Percentiles rank a stretch among this genome's conserved stretches.
Evolutionary conservation across 1,140 invertebrate species (phyloP).

Genomic region (Mizuhopecten yessoensis): DNA sequence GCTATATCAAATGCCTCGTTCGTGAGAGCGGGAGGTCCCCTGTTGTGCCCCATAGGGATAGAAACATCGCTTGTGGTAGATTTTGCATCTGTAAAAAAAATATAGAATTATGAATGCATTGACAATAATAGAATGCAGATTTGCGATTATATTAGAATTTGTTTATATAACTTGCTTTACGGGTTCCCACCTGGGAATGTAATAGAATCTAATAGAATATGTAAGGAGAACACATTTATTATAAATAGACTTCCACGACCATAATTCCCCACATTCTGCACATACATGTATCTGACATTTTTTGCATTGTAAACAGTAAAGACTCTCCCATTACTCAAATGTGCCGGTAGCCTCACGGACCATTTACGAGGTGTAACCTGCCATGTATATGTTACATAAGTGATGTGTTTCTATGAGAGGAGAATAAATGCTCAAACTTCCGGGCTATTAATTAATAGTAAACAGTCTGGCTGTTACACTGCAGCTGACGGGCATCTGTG

Average conservation of each 20-base stretch:
- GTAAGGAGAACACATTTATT: neutral
- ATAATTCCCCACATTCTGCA: neutral
- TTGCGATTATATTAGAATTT: neutral
- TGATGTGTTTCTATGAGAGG: too few species aligned
- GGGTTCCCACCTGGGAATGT: neutral
- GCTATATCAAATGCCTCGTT: neutral
- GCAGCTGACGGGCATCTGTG: too few species aligned
- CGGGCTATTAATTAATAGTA: too few species aligned
- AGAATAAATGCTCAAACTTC: too few species aligned
- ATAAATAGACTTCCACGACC: neutral
- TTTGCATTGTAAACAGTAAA: neutral
- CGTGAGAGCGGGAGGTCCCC: neutral
- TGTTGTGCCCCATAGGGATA: neutral
- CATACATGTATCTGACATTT: slow-evolving; percentile 16
- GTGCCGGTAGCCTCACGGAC: too few species aligned
- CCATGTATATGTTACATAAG: too few species aligned
- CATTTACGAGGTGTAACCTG: too few species aligned
- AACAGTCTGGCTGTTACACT: too few species aligned
- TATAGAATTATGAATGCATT: neutral
- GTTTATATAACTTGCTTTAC: neutral
- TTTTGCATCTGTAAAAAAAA: neutral
- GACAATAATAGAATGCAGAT: neutral
- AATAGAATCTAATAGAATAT: neutral
- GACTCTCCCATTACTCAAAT: too few species aligned
- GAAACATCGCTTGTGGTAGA: neutral